Conservation (phyloP, 35 echinoderm and acorn worm genomes). For the Eucidaris tribuloides region DNA sequence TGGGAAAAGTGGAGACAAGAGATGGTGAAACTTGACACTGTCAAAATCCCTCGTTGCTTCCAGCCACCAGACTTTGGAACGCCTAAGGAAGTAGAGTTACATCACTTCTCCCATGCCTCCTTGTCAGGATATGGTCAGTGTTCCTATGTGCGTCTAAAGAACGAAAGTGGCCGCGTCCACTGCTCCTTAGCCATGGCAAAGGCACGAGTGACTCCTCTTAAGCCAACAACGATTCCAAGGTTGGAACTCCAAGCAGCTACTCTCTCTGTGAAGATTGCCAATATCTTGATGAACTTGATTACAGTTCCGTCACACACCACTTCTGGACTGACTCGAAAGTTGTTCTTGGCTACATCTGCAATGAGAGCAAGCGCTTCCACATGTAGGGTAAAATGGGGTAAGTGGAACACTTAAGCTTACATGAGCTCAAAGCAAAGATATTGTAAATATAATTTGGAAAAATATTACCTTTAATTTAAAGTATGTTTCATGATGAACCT, state of each 20-base stretch:
- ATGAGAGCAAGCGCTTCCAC: constrained; percentile 35
- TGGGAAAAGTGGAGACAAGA: constrained; percentile 33
- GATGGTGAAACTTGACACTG: background rate
- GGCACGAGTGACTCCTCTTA: background rate
- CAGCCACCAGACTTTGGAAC: constrained; percentile 33
- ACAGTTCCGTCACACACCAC: background rate
- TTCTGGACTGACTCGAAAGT: constrained; percentile 47
- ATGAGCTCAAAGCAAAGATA: too few species aligned
- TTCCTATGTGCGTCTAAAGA: constrained; percentile 20
- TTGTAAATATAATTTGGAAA: too few species aligned
- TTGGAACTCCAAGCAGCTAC: constrained; percentile 52
- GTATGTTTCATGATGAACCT: too few species aligned
- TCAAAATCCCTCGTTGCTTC: constrained; percentile 28
- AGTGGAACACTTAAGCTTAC: too few species aligned
- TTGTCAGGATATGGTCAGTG: constrained; percentile 41
- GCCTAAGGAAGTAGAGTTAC: background rate
- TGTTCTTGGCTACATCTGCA: constrained; percentile 16
- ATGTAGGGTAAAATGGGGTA: too few species aligned
- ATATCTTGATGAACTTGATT: constrained; percentile 27
- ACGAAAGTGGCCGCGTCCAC: background rate
- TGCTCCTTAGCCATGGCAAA: constrained; percentile 37
- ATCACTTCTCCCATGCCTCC: constrained; percentile 54
- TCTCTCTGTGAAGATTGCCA: constrained; percentile 19
- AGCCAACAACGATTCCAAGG: constrained; percentile 29
- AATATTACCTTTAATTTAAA: too few species aligned